Base-by-base conservation (phyloP, 2,797 vertebrate genomes). In the Passerculus sandwichensis region DNA sequence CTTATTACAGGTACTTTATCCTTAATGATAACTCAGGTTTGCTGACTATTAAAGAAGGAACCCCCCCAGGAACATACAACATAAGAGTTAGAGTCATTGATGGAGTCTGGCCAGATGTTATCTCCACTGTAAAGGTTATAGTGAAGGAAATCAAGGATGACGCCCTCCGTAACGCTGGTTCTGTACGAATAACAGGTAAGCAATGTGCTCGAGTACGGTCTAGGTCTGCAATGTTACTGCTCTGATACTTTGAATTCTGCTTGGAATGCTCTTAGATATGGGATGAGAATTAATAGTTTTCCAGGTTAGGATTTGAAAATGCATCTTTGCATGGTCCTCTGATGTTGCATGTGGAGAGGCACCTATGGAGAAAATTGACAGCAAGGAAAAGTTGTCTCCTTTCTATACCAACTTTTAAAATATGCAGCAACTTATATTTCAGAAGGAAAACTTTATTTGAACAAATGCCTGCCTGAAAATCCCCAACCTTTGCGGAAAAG, bases 91-190 rank as follows among this genome's bases (percentile, higher is more conserved):
- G 98, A 61, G 99, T 99, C 85, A 97, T 98, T 3, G 99, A 99
- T 44, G 97, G 91, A 57, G 96, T 97, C 93, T 99, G 99, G 99
- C 99, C 99, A 19, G 99, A 99, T 48, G 98, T 99, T 91, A 97
- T 97, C 95, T 99, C 98, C 27, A 98, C 98, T 0, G 98, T 98
- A 29, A 98, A 97, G 93, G 98, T 99, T 89, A 95, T 96, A 9
- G 97, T 99, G 69, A 97, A 92, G 65, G 98, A 98, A 91, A 97
- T 99, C 91, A 98, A 93, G 79, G 98, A 98, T 85, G 98, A 98
- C 30, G 98, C 97, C 5, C 85, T 98, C 74, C 97, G 64, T 64
- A 98, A 98, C 78, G 97, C 98, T 51, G 98, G 98, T 23, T 99
- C 99, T 54, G 19, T 99, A 19, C 97, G 97, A 82, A 93, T 99